Evolutionary conservation across 2,888 invertebrate genomes (phyloP), one percentile per base, ranked within the genome.

Genomic region (Epirrhoe tristata): DNA sequence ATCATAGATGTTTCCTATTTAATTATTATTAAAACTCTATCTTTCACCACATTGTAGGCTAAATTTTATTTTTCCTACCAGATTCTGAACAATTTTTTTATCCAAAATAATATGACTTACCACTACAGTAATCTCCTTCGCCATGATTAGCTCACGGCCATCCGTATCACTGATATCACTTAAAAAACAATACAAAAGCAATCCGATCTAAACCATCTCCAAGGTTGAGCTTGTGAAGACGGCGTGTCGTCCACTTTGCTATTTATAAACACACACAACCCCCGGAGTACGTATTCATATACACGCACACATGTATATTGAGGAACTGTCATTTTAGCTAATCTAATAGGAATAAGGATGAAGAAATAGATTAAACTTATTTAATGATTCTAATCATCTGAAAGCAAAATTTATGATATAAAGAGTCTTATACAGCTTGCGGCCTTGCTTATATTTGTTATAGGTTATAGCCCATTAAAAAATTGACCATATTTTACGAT

Each of bases 191-290:
- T 52, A 67, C 31, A 72, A 73, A 74, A 76, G 70, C 70, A 66
- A 60, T 68, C 67, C 73, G 66, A 78, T 81, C 83, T 78, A 82
- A 87, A 84, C 88, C 92, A 91, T 88, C 86, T 85, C 87, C 92
- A 92, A 93, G 91, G 91, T 90, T 85, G 90, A 79, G 77, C 80
- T 81, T 82, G 81, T 77, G 83, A 91, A 91, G 89, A 90, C 88
- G 85, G 80, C 74, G 72, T 76, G 78, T 74, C 82, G 83, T 87
- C 81, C 85, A 86, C 89, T 83, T 81, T 86, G 84, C 86, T 93
- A 91, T 93, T 88, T 93, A 93, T 91, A 89, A 88, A 89, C 89
- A 75, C 90, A 88, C 88, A 89, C 82, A 82, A 77, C 81, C 79
- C 81, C 79, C 77, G 63, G 70, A 71, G 8, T 16, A 48, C 14